A percentile compares a stretch with the other conserved stretches of the same genome.
phyloP scores from a whole-genome alignment of 2,113 vertebrate genomes.

The Callorhinus ursinus region DNA sequence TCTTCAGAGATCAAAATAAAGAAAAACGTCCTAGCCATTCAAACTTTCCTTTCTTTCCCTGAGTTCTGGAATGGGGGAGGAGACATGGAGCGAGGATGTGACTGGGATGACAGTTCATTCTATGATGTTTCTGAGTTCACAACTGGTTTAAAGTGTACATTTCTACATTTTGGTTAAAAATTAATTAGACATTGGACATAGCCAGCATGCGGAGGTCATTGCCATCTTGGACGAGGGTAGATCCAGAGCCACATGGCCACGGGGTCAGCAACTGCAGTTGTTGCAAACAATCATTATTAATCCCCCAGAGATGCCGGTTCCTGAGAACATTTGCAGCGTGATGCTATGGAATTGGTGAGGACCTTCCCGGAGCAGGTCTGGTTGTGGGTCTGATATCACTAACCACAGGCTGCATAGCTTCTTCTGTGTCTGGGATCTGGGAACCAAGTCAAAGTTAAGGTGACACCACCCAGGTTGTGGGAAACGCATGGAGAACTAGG shows the following conservation, averaged over 20 bases:
- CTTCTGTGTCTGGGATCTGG: slow-evolving; percentile 50
- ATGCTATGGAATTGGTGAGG: slow-evolving; percentile 65
- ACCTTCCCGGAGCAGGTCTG: slow-evolving; percentile 57
- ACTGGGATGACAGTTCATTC: not conserved
- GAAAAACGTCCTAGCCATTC: not conserved
- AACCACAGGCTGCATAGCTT: not conserved
- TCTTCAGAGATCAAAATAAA: not conserved
- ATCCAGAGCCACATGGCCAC: slow-evolving; percentile 52
- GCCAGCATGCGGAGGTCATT: not conserved
- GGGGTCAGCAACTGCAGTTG: slow-evolving; percentile 60
- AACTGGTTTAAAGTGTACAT: slow-evolving; percentile 39
- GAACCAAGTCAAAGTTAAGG: slow-evolving; percentile 55
- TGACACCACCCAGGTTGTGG: slow-evolving; percentile 50
- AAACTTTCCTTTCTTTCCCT: not conserved
- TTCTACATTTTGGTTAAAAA: slow-evolving; percentile 46
- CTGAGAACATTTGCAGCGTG: slow-evolving; percentile 60
- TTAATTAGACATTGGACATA: slow-evolving; percentile 54
- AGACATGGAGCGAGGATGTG: not conserved
- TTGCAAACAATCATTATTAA: slow-evolving; percentile 69
- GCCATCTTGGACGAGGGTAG: not conserved
- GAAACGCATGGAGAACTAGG: not conserved
- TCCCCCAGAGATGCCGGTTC: slow-evolving; percentile 61
- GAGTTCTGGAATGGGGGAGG: not conserved
- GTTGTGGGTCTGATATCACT: slow-evolving; percentile 62
- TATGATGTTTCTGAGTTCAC: slow-evolving; percentile 41